phyloP scores from a whole-genome alignment of 64 coral and sea anemone genomes.

The Platygyra sinensis region DNA sequence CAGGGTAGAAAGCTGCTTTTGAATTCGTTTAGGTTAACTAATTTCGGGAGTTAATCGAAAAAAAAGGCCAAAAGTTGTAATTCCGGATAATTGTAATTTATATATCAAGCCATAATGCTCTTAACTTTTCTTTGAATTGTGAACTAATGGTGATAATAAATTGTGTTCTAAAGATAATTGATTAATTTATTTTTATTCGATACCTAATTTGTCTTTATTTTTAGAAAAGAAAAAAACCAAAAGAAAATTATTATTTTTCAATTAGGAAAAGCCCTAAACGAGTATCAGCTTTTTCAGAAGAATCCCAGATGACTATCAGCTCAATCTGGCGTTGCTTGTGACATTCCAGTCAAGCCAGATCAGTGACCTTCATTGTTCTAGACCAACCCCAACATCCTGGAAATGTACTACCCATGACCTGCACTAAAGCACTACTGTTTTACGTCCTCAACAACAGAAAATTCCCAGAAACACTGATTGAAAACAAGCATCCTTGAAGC shows the following conservation, averaged over 20 bases:
- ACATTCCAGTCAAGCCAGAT: conserved; percentile 2
- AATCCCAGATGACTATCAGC: conserved; percentile 4
- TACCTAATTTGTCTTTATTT: too few species aligned
- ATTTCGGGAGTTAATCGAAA: too few species aligned
- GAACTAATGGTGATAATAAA: too few species aligned
- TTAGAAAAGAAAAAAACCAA: too few species aligned
- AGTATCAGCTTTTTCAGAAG: neutral
- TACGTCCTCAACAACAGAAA: conserved; percentile 3
- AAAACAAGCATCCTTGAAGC: neutral
- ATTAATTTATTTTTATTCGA: neutral
- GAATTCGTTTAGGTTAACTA: too few species aligned
- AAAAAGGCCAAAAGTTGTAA: too few species aligned
- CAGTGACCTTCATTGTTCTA: neutral
- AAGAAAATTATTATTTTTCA: too few species aligned
- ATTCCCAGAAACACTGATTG: neutral
- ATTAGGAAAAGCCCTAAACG: neutral
- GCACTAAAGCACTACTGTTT: neutral
- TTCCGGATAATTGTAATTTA: too few species aligned
- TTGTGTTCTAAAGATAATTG: too few species aligned
- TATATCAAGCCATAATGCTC: too few species aligned
- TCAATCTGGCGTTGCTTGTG: neutral
- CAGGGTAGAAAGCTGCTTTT: too few species aligned
- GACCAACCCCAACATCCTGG: neutral
- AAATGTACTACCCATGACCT: neutral
- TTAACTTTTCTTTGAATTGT: too few species aligned